Evolutionary conservation across 2,113 vertebrate species (phyloP), one percentile per base, ranked within the genome.

Genomic region (Pitta sordida): DNA sequence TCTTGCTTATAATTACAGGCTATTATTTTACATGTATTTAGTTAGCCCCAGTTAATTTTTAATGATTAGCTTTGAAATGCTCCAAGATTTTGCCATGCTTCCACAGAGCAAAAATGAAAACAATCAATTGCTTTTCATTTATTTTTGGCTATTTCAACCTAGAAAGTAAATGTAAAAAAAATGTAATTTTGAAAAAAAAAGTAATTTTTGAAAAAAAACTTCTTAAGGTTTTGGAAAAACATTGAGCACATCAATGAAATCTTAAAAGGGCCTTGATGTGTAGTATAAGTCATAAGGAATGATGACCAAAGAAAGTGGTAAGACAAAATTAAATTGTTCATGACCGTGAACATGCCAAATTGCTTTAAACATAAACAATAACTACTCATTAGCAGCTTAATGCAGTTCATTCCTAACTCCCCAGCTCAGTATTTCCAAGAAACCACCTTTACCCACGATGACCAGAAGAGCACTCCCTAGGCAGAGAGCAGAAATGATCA

Each of bases 391-490:
- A 81, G 60, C 85, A 91, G 32, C 53, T 92, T 92, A 76, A 78
- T 65, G 62, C 34, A 84, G 49, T 68, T 83, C 87, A 41, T 82
- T 67, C n/a, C 91, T 90, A 83, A 32, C 24, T 86, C 70, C 81
- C 52, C 36, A 86, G 37, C 36, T 89, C 32, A 29, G 19, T 69
- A 64, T 95, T 96, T 96, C 88, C 77, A 93, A 56, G 56, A 84
- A 68, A 64, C 9, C 51, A 80, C 79, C 71, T 91, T 80, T 76
- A 86, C 20, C 46, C 46, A 81, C 30, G 63, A 43, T 0, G 20
- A 81, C 62, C 26, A 9, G 8, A 49, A 77, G 46, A 94, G 30
- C 41, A 62, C 26, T 60, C 20, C 63, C 78, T 83, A 73, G 8
- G 11, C 76, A 94, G 68, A 91, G 46, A 52, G 29, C 29, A 52